Conservation (phyloP, 2,797 vertebrate genomes). For the Leptoclinus maculatus region DNA sequence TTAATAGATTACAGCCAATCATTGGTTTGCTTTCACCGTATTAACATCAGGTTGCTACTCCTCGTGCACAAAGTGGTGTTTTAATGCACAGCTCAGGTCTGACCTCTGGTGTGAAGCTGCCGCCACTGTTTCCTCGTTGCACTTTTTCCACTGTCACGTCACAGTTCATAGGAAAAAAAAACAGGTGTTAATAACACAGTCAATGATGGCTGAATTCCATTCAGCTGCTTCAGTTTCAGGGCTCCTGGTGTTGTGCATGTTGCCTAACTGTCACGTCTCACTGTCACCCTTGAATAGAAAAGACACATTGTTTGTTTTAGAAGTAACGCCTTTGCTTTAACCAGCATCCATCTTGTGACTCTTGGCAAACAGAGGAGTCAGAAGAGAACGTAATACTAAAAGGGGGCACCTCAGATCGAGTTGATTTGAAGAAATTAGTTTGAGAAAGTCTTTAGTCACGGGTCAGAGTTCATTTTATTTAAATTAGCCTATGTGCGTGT, state of each 20-base stretch:
- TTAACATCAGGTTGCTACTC: not conserved
- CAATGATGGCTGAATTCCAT: too few relatives aligned
- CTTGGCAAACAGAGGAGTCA: not conserved
- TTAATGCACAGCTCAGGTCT: conserved; percentile 19
- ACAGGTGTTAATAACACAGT: too few relatives aligned
- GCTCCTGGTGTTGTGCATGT: not conserved
- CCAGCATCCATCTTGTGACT: not conserved
- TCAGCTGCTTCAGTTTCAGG: too few relatives aligned
- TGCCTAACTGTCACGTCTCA: not conserved
- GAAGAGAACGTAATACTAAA: not conserved
- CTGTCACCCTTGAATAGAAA: not conserved
- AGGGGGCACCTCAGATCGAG: not conserved
- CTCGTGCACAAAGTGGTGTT: not conserved
- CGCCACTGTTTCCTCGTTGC: not conserved
- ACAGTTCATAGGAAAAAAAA: too few relatives aligned
- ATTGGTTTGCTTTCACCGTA: not conserved
- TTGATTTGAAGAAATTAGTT: not conserved
- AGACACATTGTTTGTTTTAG: not conserved
- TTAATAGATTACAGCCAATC: not conserved
- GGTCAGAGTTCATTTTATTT: too few relatives aligned
- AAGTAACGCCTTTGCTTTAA: not conserved
- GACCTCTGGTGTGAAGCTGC: conserved; percentile 50
- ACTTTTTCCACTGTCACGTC: too few relatives aligned
- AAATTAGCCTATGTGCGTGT: too few relatives aligned
- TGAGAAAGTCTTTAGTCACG: not conserved